Evolutionary conservation across 2,113 vertebrate genomes (phyloP).

Genomic region (Calonectris borealis): DNA sequence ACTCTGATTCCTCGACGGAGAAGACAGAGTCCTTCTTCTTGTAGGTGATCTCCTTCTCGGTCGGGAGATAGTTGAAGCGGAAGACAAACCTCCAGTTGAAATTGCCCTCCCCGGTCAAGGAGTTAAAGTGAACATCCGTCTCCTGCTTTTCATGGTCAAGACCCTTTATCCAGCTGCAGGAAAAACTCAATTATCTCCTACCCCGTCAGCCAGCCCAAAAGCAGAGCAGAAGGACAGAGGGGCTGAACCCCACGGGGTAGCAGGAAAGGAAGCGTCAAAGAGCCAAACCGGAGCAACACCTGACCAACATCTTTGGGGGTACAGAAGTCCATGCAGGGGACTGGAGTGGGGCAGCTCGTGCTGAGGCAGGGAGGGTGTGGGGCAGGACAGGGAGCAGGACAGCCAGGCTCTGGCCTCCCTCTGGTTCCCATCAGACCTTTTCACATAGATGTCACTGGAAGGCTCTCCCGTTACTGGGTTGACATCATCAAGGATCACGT

Average conservation of each 20-base stretch:
- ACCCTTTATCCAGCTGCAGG: slow-evolving; percentile 90
- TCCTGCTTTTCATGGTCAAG: slow-evolving; percentile 89
- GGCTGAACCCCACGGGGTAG: not conserved
- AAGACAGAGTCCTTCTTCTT: slow-evolving; percentile 90
- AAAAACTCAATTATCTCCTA: slow-evolving; percentile 5
- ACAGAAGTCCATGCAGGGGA: not conserved
- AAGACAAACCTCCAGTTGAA: slow-evolving; percentile 97
- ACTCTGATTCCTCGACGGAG: slow-evolving; percentile 87
- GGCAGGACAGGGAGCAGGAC: not conserved
- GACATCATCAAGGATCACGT: slow-evolving; percentile 90
- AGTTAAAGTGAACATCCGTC: slow-evolving; percentile 95
- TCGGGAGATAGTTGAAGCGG: slow-evolving; percentile 89
- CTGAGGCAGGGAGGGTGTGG: not conserved
- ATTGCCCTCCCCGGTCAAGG: slow-evolving; percentile 93
- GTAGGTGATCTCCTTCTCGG: slow-evolving; percentile 88
- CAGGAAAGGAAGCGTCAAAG: not conserved
- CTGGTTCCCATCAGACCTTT: slow-evolving; percentile 76
- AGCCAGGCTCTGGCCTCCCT: not conserved
- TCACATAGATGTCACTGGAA: slow-evolving; percentile 93
- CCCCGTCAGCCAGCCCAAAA: not conserved
- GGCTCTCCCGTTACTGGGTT: slow-evolving; percentile 89
- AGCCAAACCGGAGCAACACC: not conserved
- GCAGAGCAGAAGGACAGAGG: not conserved
- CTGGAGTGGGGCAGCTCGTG: not conserved
- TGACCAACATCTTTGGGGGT: not conserved